Conservation (phyloP, 2,888 invertebrate species). For the Morinoia aosen region DNA sequence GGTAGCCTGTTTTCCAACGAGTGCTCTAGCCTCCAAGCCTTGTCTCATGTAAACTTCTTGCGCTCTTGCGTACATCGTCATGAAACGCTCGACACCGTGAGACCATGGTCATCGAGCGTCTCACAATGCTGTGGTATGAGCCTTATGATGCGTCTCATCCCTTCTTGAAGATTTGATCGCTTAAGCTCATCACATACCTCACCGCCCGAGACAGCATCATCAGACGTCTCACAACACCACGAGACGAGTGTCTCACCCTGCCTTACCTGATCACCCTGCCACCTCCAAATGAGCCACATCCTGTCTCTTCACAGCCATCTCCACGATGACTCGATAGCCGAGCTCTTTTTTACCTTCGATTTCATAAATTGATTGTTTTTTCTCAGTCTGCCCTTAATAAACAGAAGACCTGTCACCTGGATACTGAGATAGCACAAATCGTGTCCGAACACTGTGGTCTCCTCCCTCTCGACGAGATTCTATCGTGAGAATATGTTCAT, state of each 20-base stretch:
- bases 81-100: not conserved
- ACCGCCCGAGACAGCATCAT: not conserved
- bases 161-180: not conserved
- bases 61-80: not conserved
- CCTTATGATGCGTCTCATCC: not conserved
- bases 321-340: constrained; percentile 27
- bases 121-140: not conserved
- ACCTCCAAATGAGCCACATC: constrained; percentile 24
- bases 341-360: not conserved
- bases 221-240: not conserved
- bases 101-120: not conserved
- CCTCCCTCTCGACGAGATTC: not conserved
- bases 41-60: not conserved
- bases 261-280: constrained; percentile 5
- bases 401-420: not conserved
- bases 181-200: not conserved
- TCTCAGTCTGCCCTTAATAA: not conserved
- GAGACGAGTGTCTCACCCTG: constrained; percentile 21
- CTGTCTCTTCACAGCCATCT: constrained; percentile 6
- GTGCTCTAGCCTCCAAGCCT: not conserved
- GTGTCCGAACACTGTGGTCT: not conserved
- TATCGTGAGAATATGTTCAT: not conserved
- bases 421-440: not conserved
- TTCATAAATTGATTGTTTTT: constrained; percentile 18
- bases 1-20: too few relatives aligned